Base-by-base conservation (phyloP, 2,888 invertebrate species). In the Hirtodrosophila trivittata region DNA sequence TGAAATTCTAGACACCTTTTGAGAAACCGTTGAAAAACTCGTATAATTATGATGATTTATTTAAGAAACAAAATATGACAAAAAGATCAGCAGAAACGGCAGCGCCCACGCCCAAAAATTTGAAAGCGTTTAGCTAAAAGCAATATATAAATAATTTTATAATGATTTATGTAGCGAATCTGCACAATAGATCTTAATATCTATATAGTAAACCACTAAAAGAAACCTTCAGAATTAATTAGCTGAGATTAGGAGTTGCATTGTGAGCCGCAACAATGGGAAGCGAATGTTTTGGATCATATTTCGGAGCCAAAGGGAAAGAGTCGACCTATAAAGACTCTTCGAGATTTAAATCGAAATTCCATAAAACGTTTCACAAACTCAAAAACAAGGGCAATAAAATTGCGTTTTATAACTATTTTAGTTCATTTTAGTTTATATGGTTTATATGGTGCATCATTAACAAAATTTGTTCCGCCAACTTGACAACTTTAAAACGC, bases 381-480 rank as follows among this genome's bases (percentile, higher is more conserved):
- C 49, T 47, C 51, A 26, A 49, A 51, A 58, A 47, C 14, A 51
- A 35, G 28, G 35, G 41, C 66, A 46, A 86, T 82, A 70, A 87
- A 82, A 64, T 66, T 65, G 39, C 46, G 57, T 80, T 80, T 80
- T 85, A 80, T 72, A 83, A 71, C 83, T 70, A 74, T 73, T 86
- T 84, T 59, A 64, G 83, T 71, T 87, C 52, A 82, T 82, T 84
- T 78, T 51, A 3, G 18, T 2, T 21, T 21, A 21, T 21, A 5
- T 21, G 54, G 64, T 62, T 81, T 82, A 76, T 85, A 82, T 68
- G 58, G 72, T 49, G 66, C 52, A 65, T 77, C 84, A 85, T 86
- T 85, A 87, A 77, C 72, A 74, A 77, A 81, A 81, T 87, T 75
- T 51, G 86, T 83, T 81, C 73, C 84, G 86, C 77, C 86, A 65